These are phyloP conservation scores for Petrolisthes manimaculis DNA, from an alignment of 2,888 invertebrate genomes.

Conservation along the genomic window DNA sequence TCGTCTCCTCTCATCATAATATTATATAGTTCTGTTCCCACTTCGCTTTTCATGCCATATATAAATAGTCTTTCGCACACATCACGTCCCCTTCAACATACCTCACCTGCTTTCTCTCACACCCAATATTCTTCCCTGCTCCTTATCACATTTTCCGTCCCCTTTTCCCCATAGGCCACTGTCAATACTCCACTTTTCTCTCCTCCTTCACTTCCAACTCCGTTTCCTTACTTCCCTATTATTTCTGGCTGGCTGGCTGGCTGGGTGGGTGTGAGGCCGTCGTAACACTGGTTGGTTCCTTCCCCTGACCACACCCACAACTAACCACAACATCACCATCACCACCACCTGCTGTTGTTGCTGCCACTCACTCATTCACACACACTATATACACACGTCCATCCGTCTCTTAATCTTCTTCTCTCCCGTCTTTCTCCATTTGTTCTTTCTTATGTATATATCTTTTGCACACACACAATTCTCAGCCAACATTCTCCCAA, in stretches of 20 bases:
- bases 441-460: too few species aligned
- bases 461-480: too few species aligned
- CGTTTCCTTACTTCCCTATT: background rate
- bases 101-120: background rate
- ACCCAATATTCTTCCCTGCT: background rate
- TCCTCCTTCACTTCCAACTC: background rate
- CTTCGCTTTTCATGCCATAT: background rate
- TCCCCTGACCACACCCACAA: background rate
- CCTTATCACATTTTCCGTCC: background rate
- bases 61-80: background rate
- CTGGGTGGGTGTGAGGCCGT: too few species aligned
- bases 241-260: too few species aligned
- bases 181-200: background rate
- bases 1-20: background rate
- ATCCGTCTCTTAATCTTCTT: too few species aligned
- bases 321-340: too few species aligned
- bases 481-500: too few species aligned
- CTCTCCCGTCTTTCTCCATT: too few species aligned
- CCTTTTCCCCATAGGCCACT: too few species aligned
- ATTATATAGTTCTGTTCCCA: background rate
- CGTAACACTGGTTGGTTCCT: background rate
- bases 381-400: too few species aligned
- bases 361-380: too few species aligned
- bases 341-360: too few species aligned
- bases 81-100: background rate